Evolutionary conservation across 2,113 vertebrate species (phyloP).

Genomic region (Clupea harengus): DNA sequence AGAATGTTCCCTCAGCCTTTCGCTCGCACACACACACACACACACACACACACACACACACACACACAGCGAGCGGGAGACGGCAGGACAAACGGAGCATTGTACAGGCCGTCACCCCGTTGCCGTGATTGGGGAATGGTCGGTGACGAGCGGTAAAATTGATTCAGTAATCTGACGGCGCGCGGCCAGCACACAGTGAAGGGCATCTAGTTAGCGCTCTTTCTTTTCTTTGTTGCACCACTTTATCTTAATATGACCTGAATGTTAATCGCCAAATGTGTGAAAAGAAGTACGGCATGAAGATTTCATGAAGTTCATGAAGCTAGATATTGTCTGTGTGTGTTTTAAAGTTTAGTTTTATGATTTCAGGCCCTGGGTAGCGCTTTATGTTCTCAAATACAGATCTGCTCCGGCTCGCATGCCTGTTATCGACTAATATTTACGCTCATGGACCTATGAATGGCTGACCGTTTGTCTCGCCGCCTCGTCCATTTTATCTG

Average conservation of each 20-base stretch:
- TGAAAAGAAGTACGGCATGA: background rate
- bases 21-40: background rate
- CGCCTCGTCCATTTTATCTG: background rate
- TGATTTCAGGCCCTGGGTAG: background rate
- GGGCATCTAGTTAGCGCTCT: background rate
- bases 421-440: background rate
- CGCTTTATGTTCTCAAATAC: background rate
- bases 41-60: background rate
- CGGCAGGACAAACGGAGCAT: slow-evolving; percentile 22
- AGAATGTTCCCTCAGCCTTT: slow-evolving; percentile 24
- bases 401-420: background rate
- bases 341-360: background rate
- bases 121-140: background rate
- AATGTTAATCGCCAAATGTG: background rate
- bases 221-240: background rate
- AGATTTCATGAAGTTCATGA: background rate
- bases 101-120: background rate
- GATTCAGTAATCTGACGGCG: slow-evolving; percentile 21
- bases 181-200: background rate
- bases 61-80: background rate
- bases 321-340: background rate
- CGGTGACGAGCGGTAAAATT: background rate
- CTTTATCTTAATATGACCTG: background rate
- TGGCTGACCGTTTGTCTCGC: background rate
- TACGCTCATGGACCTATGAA: background rate